Base-by-base conservation (phyloP, 2,797 vertebrate species). In the Gymnoscopelus microlampas region DNA sequence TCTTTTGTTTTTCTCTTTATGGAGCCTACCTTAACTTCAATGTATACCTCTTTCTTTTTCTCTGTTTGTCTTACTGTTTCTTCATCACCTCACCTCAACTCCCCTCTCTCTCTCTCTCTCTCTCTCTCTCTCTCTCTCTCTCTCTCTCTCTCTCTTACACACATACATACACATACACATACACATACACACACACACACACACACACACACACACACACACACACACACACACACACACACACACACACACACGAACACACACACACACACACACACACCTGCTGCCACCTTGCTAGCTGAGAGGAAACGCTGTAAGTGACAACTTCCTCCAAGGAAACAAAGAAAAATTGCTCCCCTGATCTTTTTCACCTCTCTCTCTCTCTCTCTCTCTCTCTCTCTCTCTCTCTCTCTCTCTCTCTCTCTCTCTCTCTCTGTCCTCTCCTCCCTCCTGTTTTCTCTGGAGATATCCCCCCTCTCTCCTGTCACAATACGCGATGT, bases 301-400 rank as follows among this genome's bases (percentile, higher is more conserved):
- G 76, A 80, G 78, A 79, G 80, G 69, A 85, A 78, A 71, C 57
- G 79, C 81, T 86, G 60, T 77, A 81, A 81, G 76, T 82, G 85
- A 89, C 85, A 86, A 85, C 81, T 84, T 88, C 80, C 80, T 86
- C 77, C 74, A 61, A 86, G 83, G 83, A 84, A 86, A 87, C 68
- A 78, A 61, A 73, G 65, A 83, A 76, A 82, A 81, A 81, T 66
- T n/a, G 63, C 75, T 76, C 56, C 73, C 77, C 76, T 8, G 0
- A 67, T 57, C 74, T 71, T 73, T 76, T 78, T 56, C 62, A 80
- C 68, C 51, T 73, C 75, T 15, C 72, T 23, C 65, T 79, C 29
- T 12, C 5, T 64, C 80, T 59, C 78, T 35, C 57, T 78, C 73
- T 67, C 74, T 79, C 74, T 63, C 77, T 70, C 70, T 24, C 78